phyloP scores from a whole-genome alignment of 1,140 invertebrate genomes.

The Druon quercuslanigerum region DNA sequence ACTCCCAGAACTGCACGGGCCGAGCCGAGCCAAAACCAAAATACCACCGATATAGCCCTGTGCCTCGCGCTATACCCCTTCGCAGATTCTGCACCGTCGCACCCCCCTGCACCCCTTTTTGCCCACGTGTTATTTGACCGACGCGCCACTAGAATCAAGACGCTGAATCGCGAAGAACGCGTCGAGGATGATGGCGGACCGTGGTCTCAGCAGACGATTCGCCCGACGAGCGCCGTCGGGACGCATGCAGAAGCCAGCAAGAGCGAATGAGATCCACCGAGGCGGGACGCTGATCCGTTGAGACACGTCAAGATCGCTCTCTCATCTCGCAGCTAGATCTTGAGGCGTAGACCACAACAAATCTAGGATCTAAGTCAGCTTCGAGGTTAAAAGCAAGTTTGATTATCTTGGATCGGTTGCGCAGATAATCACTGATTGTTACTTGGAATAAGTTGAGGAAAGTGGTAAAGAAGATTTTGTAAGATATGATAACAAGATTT shows the following conservation, averaged over 20 bases:
- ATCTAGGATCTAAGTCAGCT: too few species aligned
- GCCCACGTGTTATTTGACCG: background rate
- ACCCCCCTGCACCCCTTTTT: constrained; percentile 33
- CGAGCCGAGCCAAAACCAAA: constrained; percentile 76
- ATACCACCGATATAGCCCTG: constrained; percentile 66
- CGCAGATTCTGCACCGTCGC: constrained; percentile 33
- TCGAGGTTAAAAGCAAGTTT: too few species aligned
- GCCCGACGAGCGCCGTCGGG: background rate
- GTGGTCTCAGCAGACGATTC: constrained; percentile 11
- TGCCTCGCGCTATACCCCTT: constrained; percentile 41
- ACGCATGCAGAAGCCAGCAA: constrained; percentile 11
- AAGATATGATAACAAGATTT: too few species aligned
- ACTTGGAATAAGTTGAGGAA: too few species aligned
- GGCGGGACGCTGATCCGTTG: constrained; percentile 10
- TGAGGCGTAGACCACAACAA: too few species aligned
- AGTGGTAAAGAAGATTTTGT: too few species aligned
- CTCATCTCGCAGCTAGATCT: background rate
- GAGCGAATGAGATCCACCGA: constrained; percentile 21
- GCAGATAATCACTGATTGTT: too few species aligned
- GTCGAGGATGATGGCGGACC: constrained; percentile 14
- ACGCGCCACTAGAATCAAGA: constrained; percentile 17
- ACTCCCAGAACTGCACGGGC: constrained; percentile 74
- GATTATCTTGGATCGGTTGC: too few species aligned
- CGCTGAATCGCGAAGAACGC: constrained; percentile 7
- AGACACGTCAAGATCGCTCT: background rate